Evolutionary conservation across 1,140 invertebrate species (phyloP).

Genomic region (Brachionus paranguensis): DNA sequence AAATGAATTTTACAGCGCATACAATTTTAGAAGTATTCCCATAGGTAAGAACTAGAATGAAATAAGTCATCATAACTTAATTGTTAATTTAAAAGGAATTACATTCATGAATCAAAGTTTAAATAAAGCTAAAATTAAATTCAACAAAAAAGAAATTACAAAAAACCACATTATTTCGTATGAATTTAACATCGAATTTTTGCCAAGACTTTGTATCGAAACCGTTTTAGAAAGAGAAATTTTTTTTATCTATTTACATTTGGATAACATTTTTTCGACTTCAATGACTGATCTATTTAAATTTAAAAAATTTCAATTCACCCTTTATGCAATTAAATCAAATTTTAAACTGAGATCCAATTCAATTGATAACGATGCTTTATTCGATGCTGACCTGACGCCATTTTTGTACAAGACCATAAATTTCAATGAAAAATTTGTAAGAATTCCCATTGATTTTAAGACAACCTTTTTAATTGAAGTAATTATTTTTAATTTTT

Average conservation of each 20-base stretch:
- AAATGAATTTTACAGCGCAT: not conserved
- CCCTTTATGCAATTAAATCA: not conserved
- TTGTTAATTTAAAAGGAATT: not conserved
- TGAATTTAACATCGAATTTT: not conserved
- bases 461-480: not conserved
- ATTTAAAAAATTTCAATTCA: not conserved
- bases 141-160: not conserved
- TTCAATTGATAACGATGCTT: not conserved
- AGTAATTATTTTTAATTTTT: not conserved
- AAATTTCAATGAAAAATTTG: not conserved
- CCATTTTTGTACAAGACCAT: not conserved
- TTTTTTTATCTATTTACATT: not conserved
- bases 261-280: not conserved
- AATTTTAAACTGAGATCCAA: not conserved
- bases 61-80: not conserved
- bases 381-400: not conserved
- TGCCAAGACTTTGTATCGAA: not conserved
- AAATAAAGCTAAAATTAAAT: not conserved
- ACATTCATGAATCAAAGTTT: not conserved
- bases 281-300: not conserved
- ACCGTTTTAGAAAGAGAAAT: not conserved
- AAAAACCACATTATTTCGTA: not conserved
- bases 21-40: not conserved
- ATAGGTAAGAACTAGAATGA: not conserved
- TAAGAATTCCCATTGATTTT: not conserved